These are phyloP conservation scores for Aldabrachelys gigantea DNA, from an alignment of 2,113 vertebrate species.

Conservation along the genomic window DNA sequence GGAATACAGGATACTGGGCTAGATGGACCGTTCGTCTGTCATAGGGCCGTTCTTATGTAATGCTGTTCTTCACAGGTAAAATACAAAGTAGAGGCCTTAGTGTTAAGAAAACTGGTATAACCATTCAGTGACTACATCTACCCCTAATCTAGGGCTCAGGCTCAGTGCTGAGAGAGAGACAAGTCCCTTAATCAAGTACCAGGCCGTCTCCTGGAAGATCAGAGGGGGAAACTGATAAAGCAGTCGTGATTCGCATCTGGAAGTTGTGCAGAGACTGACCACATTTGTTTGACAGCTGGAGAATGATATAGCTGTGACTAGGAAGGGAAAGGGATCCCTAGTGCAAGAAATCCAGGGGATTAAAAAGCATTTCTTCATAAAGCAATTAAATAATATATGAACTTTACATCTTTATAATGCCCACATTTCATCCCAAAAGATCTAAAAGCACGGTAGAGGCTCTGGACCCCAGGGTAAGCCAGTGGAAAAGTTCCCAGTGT, in stretches of 20 bases:
- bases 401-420: too few species aligned
- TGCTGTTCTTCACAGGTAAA: neutral
- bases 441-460: neutral
- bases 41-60: too few species aligned
- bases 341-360: neutral
- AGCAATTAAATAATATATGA: neutral
- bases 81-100: neutral
- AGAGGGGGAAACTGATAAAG: too few species aligned
- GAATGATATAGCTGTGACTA: too few species aligned
- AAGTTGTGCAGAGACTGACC: neutral
- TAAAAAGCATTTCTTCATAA: neutral
- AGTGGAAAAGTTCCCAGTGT: neutral
- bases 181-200: neutral
- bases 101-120: neutral
- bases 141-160: neutral
- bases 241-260: neutral
- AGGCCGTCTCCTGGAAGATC: neutral
- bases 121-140: neutral
- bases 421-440: neutral
- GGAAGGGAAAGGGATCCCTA: neutral
- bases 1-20: too few species aligned
- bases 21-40: too few species aligned
- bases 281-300: neutral
- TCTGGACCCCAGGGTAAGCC: neutral
- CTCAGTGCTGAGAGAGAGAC: neutral